These are phyloP conservation scores for Hydrolagus colliei DNA, from an alignment of 2,797 vertebrate genomes.

Conservation along the genomic window DNA sequence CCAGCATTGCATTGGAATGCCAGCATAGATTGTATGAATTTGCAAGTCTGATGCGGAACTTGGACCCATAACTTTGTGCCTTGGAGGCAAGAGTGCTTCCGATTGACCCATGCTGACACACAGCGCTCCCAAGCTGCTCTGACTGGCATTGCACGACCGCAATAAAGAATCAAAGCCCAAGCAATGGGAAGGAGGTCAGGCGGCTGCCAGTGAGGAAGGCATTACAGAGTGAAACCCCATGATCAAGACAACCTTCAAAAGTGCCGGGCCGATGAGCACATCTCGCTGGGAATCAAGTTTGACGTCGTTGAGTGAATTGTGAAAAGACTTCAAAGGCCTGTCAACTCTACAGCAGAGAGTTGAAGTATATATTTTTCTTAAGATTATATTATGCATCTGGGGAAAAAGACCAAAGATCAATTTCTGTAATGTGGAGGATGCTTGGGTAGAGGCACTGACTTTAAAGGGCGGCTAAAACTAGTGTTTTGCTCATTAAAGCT, in stretches of 20 bases:
- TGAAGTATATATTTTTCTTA: not conserved
- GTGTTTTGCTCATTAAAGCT: constrained; percentile 21
- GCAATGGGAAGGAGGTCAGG: not conserved
- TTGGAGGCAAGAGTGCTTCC: too few relatives aligned
- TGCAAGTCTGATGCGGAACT: too few relatives aligned
- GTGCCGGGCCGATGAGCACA: not conserved
- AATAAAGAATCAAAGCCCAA: too few relatives aligned
- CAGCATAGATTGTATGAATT: too few relatives aligned
- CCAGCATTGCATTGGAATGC: too few relatives aligned
- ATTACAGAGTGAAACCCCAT: not conserved
- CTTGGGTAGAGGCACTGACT: not conserved
- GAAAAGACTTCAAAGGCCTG: not conserved
- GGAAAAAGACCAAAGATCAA: not conserved
- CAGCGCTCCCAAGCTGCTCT: too few relatives aligned
- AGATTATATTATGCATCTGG: not conserved
- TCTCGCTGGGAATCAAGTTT: not conserved
- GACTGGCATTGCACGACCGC: too few relatives aligned
- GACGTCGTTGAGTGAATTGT: not conserved
- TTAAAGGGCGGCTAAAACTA: constrained; percentile 1
- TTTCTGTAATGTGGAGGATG: constrained; percentile 14
- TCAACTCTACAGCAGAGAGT: not conserved
- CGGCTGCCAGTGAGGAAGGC: not conserved
- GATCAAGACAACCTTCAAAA: not conserved
- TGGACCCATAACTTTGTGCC: too few relatives aligned
- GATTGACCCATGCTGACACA: too few relatives aligned